Evolutionary conservation across 2,113 vertebrate genomes (phyloP).

Genomic region (Psilopogon haemacephalus): DNA sequence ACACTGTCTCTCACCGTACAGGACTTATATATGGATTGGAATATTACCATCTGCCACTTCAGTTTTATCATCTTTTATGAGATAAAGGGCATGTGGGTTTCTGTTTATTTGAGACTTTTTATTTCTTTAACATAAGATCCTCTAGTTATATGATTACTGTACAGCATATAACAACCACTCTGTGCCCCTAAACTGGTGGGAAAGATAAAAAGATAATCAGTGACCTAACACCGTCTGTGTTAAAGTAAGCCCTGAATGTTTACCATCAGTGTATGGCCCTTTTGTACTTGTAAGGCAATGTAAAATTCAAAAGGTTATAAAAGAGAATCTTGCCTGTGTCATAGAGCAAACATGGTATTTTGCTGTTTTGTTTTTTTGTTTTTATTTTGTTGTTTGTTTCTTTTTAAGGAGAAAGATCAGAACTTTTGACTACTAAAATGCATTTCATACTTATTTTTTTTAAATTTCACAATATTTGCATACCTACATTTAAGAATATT

Average conservation of each 20-base stretch:
- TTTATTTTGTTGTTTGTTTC: too few relatives aligned
- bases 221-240: neutral
- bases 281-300: neutral
- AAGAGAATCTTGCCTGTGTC: neutral
- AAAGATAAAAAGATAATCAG: neutral
- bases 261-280: neutral
- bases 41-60: neutral
- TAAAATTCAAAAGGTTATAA: neutral
- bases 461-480: neutral
- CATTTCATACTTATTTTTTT: neutral
- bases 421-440: neutral
- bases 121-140: neutral
- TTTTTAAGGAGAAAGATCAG: neutral
- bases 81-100: neutral
- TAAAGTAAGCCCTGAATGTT: neutral
- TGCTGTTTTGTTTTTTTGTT: too few relatives aligned
- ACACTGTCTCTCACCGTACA: neutral
- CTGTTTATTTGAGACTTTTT: neutral
- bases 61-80: neutral
- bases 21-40: neutral
- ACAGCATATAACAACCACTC: neutral
- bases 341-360: neutral
- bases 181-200: neutral
- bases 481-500: neutral
- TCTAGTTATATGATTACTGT: neutral